Percentiles rank a stretch among this genome's conserved stretches.
These are phyloP conservation scores for Protomyctophum bolini DNA, from an alignment of 2,113 vertebrate genomes.

Conservation along the genomic window DNA sequence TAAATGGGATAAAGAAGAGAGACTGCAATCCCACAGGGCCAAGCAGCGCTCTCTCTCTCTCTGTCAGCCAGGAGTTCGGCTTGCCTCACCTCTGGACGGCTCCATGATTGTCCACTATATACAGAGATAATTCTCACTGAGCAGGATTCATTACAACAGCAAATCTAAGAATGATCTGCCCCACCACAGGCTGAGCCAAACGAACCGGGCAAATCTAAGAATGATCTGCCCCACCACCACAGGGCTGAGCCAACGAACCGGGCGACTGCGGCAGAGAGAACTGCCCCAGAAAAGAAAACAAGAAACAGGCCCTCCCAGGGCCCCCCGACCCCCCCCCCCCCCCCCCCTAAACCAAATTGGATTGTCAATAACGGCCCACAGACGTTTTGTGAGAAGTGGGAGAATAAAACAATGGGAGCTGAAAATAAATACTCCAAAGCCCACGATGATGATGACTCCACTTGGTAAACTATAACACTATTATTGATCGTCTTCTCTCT, in stretches of 20 bases:
- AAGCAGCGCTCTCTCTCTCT: conserved; percentile 27
- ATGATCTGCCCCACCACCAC: conserved; percentile 55
- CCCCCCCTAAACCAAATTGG: conserved; percentile 71
- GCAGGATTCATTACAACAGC: conserved; percentile 71
- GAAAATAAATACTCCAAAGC: conserved; percentile 73
- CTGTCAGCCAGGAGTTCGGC: conserved; percentile 59
- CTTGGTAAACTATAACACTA: conserved; percentile 75
- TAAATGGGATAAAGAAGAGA: conserved; percentile 58
- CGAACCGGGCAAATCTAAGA: background rate
- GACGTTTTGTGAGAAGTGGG: conserved; percentile 56
- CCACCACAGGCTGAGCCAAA: conserved; percentile 24
- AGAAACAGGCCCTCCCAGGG: conserved; percentile 57
- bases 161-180: conserved; percentile 60
- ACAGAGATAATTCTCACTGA: conserved; percentile 59
- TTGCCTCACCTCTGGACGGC: conserved; percentile 60
- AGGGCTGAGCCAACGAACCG: conserved; percentile 6
- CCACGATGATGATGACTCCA: conserved; percentile 65
- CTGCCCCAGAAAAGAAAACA: conserved; percentile 39
- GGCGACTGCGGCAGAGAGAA: conserved; percentile 49
- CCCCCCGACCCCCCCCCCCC: background rate
- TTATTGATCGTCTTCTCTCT: conserved; percentile 79
- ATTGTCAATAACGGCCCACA: conserved; percentile 73
- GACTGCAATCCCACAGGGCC: conserved; percentile 51
- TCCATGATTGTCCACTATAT: conserved; percentile 54
- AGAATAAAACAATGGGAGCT: conserved; percentile 71